phyloP scores from a whole-genome alignment of 2,113 vertebrate species.

The Pagrus major region DNA sequence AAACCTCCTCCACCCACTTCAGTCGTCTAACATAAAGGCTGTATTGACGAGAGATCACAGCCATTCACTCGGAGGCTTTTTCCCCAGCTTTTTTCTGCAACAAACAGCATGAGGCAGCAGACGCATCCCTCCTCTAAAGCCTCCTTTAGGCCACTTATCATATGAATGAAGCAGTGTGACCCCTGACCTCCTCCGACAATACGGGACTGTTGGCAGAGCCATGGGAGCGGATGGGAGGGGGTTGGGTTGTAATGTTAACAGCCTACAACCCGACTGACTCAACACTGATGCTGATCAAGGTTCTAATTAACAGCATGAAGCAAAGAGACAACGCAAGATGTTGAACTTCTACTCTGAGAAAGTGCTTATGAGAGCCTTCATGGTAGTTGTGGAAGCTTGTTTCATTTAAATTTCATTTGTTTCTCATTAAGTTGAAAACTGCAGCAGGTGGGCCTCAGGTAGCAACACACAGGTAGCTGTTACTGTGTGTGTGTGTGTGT shows the following conservation, averaged over 20 bases:
- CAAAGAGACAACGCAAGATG: background rate
- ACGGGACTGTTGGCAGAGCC: constrained; percentile 12
- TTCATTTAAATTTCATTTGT: too few relatives aligned
- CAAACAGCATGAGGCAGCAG: constrained; percentile 24
- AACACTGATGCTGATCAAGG: constrained; percentile 13
- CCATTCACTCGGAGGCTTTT: constrained; percentile 16
- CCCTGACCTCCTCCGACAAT: constrained; percentile 42
- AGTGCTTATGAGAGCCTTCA: too few relatives aligned
- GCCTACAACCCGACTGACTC: background rate
- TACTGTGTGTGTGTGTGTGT: too few relatives aligned
- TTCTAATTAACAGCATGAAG: constrained; percentile 25
- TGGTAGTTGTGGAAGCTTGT: too few relatives aligned
- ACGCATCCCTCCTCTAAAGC: constrained; percentile 18
- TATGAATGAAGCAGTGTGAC: constrained; percentile 37
- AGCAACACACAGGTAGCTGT: too few relatives aligned
- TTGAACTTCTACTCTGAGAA: background rate
- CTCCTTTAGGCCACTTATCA: constrained; percentile 45
- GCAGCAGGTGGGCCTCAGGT: too few relatives aligned
- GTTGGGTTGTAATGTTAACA: background rate
- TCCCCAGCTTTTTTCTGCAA: background rate
- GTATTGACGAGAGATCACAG: constrained; percentile 42
- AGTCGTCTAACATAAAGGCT: constrained; percentile 39
- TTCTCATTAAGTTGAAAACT: too few relatives aligned
- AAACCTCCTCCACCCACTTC: too few relatives aligned
- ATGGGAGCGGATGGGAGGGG: constrained; percentile 22